These are phyloP conservation scores for Fulmarus glacialis DNA, from an alignment of 2,113 vertebrate species.

Conservation along the genomic window DNA sequence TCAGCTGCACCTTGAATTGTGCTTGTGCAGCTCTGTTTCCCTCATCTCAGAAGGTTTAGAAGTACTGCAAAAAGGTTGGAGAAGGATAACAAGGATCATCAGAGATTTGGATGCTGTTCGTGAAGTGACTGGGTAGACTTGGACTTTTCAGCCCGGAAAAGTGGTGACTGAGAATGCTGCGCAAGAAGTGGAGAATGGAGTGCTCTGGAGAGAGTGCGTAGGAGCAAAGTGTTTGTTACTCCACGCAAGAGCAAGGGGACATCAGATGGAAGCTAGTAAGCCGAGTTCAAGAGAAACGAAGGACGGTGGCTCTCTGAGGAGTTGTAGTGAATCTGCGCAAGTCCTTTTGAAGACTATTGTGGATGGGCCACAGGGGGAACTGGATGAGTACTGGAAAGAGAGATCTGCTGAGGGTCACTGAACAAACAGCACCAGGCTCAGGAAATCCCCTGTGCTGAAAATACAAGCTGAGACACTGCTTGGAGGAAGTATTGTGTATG, in stretches of 20 bases:
- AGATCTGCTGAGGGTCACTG: background rate
- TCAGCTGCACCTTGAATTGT: background rate
- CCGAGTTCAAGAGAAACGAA: accelerated
- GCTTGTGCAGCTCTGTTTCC: background rate
- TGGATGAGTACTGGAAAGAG: background rate
- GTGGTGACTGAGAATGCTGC: background rate
- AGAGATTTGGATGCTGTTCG: background rate
- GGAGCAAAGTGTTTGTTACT: too few relatives aligned
- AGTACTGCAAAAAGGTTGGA: background rate
- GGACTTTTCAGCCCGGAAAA: background rate
- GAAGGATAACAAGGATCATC: background rate
- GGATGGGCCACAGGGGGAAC: background rate
- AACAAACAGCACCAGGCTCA: background rate
- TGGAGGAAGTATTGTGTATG: accelerated
- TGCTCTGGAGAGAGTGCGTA: background rate
- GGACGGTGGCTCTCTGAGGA: background rate
- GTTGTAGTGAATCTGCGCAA: accelerated
- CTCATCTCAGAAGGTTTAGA: background rate
- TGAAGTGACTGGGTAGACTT: background rate
- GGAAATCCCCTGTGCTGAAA: background rate
- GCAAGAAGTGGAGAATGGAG: background rate
- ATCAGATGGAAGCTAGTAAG: background rate
- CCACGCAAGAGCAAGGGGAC: background rate
- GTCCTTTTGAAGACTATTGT: background rate
- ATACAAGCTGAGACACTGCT: background rate